These are phyloP conservation scores for Drosophila mauritiana DNA, from an alignment of 1,140 invertebrate genomes.

Conservation along the genomic window DNA sequence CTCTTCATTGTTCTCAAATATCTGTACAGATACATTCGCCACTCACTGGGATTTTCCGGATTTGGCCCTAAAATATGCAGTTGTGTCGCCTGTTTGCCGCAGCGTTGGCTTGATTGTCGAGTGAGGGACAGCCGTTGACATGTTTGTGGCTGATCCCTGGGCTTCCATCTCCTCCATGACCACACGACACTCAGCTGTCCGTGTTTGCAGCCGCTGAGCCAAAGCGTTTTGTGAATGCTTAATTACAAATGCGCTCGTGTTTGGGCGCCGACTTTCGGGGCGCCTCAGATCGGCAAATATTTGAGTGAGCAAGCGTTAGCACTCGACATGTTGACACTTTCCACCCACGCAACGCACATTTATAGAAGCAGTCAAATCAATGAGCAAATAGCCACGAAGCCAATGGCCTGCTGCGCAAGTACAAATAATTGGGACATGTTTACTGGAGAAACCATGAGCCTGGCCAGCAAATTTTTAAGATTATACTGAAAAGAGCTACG, in stretches of 20 bases:
- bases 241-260: constrained; percentile 64
- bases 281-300: constrained; percentile 40
- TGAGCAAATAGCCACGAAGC: constrained; percentile 25
- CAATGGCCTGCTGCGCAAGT: constrained; percentile 14
- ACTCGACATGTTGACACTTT: constrained; percentile 28
- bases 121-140: constrained; percentile 43
- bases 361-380: constrained; percentile 31
- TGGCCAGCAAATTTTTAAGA: no score
- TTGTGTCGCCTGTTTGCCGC: constrained; percentile 8
- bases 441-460: background rate
- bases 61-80: constrained; percentile 52
- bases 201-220: constrained; percentile 9
- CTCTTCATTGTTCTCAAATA: no score
- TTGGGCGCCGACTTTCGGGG: constrained; percentile 36
- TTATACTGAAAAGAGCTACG: no score
- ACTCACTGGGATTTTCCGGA: background rate
- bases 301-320: constrained; percentile 41
- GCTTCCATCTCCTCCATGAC: background rate
- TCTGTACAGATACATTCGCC: background rate
- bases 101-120: constrained; percentile 42
- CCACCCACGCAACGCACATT: constrained; percentile 8
- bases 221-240: constrained; percentile 73
- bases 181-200: background rate
- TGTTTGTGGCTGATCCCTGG: constrained; percentile 34
- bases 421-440: constrained; percentile 9